A percentile compares a stretch with the other conserved stretches of the same genome.
phyloP scores from a whole-genome alignment of 23 tunicate species.

The Oikopleura dioica region DNA sequence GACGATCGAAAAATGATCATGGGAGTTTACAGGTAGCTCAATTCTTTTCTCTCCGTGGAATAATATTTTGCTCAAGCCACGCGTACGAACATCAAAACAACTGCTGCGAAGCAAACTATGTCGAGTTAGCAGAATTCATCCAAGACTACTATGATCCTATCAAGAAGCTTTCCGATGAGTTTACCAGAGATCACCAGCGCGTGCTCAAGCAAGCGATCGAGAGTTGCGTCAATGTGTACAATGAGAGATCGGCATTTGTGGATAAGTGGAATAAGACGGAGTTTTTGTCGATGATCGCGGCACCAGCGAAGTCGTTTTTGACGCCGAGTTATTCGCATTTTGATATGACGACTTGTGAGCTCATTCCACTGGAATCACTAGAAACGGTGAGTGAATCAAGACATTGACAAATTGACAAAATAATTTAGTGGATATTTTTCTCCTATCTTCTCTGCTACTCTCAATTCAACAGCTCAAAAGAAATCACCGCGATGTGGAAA shows the following conservation, averaged over 20 bases:
- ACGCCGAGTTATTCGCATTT: neutral
- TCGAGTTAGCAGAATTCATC: constrained; percentile 59
- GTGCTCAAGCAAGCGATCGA: neutral
- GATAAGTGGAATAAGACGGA: constrained; percentile 10
- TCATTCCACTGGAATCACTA: constrained; percentile 28
- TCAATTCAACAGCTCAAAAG: constrained; percentile 30
- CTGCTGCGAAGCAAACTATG: constrained; percentile 35
- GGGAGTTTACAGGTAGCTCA: constrained; percentile 66
- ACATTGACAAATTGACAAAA: no score
- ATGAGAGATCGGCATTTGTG: neutral
- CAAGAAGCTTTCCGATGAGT: constrained; percentile 77
- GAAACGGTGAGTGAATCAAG: no score
- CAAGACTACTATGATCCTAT: constrained; percentile 66
- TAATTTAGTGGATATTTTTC: constrained; percentile 92
- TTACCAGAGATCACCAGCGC: constrained; percentile 14
- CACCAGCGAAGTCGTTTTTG: no score
- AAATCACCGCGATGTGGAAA: constrained; percentile 61
- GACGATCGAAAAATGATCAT: constrained; percentile 92
- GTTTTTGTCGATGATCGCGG: neutral
- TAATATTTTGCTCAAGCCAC: constrained; percentile 20
- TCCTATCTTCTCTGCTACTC: constrained; percentile 63
- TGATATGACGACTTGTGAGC: constrained; percentile 50
- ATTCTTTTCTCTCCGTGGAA: constrained; percentile 69
- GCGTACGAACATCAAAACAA: neutral
- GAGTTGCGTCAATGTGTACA: neutral